Percentiles rank a stretch among this genome's conserved stretches.
Evolutionary conservation across 2,888 invertebrate genomes (phyloP).

Genomic region (Spisula solida): DNA sequence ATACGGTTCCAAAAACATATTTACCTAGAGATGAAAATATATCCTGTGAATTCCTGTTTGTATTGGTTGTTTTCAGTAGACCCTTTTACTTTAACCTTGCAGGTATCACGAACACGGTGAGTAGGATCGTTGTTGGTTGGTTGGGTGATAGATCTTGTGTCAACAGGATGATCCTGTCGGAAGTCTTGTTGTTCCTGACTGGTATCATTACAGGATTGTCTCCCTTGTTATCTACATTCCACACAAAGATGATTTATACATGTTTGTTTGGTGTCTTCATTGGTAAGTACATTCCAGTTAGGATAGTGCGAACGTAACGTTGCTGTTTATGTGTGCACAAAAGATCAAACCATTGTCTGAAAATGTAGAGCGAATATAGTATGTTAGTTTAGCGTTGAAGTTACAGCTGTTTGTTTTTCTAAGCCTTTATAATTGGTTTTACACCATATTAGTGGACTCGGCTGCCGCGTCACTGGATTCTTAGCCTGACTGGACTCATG

Average conservation of each 20-base stretch:
- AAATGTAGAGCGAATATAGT: no score
- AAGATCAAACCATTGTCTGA: no score
- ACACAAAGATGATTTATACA: slow-evolving; percentile 50
- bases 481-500: no score
- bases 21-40: no score
- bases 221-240: slow-evolving; percentile 41
- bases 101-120: slow-evolving; percentile 61
- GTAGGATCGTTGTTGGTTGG: slow-evolving; percentile 56
- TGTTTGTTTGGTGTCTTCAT: slow-evolving; percentile 49
- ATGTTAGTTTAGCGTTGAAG: no score
- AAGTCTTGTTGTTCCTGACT: slow-evolving; percentile 20
- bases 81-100: not conserved
- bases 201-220: slow-evolving; percentile 48
- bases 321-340: no score
- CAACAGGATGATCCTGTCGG: slow-evolving; percentile 45
- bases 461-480: no score
- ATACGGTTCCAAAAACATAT: no score
- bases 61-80: no score
- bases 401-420: slow-evolving; percentile 1
- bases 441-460: no score
- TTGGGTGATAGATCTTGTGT: slow-evolving; percentile 51
- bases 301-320: not conserved
- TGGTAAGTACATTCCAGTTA: slow-evolving; percentile 46
- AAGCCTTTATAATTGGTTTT: no score
- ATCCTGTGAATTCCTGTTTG: no score